Evolutionary conservation across 2,113 vertebrate genomes (phyloP), one percentile per base, ranked within the genome.

Genomic region (Toxostoma redivivum): DNA sequence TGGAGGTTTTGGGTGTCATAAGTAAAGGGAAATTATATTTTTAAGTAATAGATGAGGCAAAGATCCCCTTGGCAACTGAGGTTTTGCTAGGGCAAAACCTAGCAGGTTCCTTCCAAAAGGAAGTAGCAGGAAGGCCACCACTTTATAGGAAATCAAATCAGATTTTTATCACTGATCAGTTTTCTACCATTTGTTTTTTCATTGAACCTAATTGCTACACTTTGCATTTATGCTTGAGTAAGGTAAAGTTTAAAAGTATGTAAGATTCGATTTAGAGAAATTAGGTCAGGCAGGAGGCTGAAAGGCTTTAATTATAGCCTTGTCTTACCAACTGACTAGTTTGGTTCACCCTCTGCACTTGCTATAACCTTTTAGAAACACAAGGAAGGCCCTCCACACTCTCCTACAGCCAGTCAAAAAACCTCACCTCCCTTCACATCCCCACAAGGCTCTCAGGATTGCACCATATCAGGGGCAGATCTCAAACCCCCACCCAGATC

Each of bases 171-270:
- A 58, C 45, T 31, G 37, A 92, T 86, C 37, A 15, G 20, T 90
- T 94, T 90, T 86, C 35, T 60, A 50, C 37, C 19, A 66, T 78
- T 90, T 83, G 56, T 48, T 86, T 83, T 83, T 80, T 58, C 81
- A 90, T 28, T 84, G 69, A 92, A 90, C n/a, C 45, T 92, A 94
- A 94, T 94, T 85, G 79, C 31, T 2, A 73, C 67, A 67, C 42
- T 96, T 93, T 94, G 69, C 79, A 88, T 93, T 93, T 96, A 48
- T 83, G 88, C 92, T 90, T 86, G 64, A 86, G 85, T 93, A 67
- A 94, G 64, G 57, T 84, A 78, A 95, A 81, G 21, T 25, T 88
- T 74, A 62, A 81, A 51, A 28, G 78, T 40, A 71, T 47, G 37
- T 51, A 58, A 79, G 56, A 62, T 81, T 86, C 1, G 0, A 88